Conservation (phyloP, 64 coral and sea anemone species). For the Dendronephthya gigantea region DNA sequence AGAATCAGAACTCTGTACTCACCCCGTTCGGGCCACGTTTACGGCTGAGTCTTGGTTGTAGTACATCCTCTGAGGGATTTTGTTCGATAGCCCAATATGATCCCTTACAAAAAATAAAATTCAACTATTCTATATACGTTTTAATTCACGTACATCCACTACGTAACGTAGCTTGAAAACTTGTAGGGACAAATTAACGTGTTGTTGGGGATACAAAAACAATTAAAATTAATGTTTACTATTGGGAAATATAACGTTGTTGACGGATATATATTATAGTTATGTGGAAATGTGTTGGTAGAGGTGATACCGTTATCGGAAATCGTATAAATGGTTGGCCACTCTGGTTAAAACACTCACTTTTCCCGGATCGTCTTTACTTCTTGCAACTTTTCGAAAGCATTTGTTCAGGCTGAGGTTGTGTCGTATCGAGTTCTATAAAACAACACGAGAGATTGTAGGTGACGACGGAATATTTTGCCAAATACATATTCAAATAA, state of each 20-base stretch:
- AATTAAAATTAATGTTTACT: not conserved
- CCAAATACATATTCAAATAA: conserved; percentile 18
- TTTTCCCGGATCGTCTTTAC: conserved; percentile 95
- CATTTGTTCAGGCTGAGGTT: conserved; percentile 92
- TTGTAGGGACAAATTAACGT: not conserved
- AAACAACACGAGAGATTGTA: not conserved
- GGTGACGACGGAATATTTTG: not conserved
- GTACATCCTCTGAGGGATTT: conserved; percentile 73
- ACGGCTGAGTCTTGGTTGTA: conserved; percentile 60
- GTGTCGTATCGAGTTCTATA: conserved; percentile 95
- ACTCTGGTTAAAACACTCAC: conserved; percentile 22
- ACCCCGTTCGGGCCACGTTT: conserved; percentile 57
- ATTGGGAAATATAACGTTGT: not conserved
- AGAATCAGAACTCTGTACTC: too few relatives aligned
- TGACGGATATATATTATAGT: not conserved
- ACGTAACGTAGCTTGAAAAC: too few relatives aligned
- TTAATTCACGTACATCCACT: not conserved
- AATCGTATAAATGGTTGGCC: not conserved
- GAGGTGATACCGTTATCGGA: not conserved
- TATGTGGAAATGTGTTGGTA: not conserved
- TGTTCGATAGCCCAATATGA: conserved; percentile 98
- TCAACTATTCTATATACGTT: not conserved
- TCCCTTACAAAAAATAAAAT: conserved; percentile 40
- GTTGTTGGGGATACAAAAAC: not conserved
- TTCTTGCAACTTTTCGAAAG: conserved; percentile 92